Evolutionary conservation across 2,113 vertebrate species (phyloP), one percentile per base, ranked within the genome.

Genomic region (Pteruthius melanotis): DNA sequence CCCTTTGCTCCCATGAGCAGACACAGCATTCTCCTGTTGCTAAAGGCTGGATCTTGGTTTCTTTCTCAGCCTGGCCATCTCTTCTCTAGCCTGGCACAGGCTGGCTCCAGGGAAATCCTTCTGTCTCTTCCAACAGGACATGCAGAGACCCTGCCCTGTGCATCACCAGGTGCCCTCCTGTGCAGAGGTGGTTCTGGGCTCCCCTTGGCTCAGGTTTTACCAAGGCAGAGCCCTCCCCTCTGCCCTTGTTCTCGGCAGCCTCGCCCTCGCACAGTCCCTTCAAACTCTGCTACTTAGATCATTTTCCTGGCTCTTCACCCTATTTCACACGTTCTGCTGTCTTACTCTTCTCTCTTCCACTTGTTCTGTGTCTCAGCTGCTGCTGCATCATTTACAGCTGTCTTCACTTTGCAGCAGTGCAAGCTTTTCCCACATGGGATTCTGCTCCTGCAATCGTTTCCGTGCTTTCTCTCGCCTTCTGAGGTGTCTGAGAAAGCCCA

Each of bases 281-380:
- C 60, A 89, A 64, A 37, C 52, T 66, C 72, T 72, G 80, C 79
- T 57, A 13, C 49, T 85, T 71, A 59, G 53, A 37, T 86, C 1
- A 77, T 77, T 90, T 88, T 92, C 45, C 66, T 93, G 90, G 71
- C 68, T 85, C 42, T 74, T 50, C 35, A 16, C 65, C 76, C 63
- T 35, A 0, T 81, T 87, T 87, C 87, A 71, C 72, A 37, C 4
- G 0, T 92, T 92, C 57, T 78, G 72, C 63, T 45, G 31, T 19
- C 42, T 47, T 86, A 33, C 63, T 80, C 35, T 88, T 90, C 47
- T 83, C 54, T 47, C 52, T 77, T 71, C 59, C 42, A 35, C 83
- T 83, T 70, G 52, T 66, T 69, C 64, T 33, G 2, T 53, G 45
- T 68, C 24, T 81, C 71, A 47, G 50, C n/a, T 85, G 31, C 7